Conservation (phyloP, 1,140 invertebrate genomes). For the Tachypleus tridentatus region DNA sequence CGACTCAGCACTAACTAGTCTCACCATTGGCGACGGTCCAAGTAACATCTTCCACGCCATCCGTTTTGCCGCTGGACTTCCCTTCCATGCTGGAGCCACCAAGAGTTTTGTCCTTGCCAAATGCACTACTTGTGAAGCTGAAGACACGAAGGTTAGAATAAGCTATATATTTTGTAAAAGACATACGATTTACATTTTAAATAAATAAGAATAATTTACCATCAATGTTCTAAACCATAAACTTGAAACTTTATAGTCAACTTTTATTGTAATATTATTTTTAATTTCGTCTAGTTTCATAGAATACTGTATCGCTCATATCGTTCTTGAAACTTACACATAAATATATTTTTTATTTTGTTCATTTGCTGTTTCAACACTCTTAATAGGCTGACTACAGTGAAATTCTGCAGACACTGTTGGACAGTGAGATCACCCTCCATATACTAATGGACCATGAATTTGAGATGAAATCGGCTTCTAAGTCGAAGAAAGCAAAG, state of each 20-base stretch:
- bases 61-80: constrained; percentile 53
- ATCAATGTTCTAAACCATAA: too few relatives aligned
- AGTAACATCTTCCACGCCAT: constrained; percentile 62
- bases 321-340: background rate
- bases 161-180: background rate
- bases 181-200: background rate
- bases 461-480: constrained; percentile 35
- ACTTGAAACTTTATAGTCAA: too few relatives aligned
- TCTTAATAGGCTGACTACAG: constrained; percentile 53
- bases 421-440: constrained; percentile 63
- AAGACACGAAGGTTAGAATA: constrained; percentile 33
- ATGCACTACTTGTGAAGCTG: constrained; percentile 49
- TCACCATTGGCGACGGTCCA: constrained; percentile 40
- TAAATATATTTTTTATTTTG: constrained; percentile 1
- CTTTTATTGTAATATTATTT: too few relatives aligned
- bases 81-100: constrained; percentile 69
- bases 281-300: too few relatives aligned
- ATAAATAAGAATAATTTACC: too few relatives aligned
- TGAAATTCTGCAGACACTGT: constrained; percentile 57
- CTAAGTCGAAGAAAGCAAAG: constrained; percentile 42
- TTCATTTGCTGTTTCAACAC: background rate
- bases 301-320: background rate
- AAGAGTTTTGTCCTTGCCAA: constrained; percentile 71
- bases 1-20: constrained; percentile 26
- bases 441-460: constrained; percentile 71